Base-by-base conservation (phyloP, 2,888 invertebrate species). In the Physocephala rufipes region DNA sequence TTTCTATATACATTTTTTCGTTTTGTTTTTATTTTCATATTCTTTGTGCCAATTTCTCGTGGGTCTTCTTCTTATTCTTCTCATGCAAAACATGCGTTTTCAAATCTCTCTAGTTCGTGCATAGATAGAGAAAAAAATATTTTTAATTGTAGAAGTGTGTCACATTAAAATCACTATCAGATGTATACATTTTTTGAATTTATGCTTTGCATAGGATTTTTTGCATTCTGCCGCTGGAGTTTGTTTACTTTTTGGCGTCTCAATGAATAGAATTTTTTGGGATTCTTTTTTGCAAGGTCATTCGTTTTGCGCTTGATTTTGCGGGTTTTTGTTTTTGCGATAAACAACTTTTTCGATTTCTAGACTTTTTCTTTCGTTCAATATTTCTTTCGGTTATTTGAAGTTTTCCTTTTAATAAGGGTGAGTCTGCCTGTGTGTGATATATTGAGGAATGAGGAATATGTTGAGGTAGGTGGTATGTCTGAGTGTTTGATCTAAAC, bases 271-370 rank as follows among this genome's bases (percentile, higher is more conserved):
- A 68, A 47, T 74, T 78, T n/a, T 70, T 72, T 75, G 74, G 75
- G 74, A 76, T 81, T 77, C 77, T 79, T 78, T n/a, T 77, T 81
- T 79, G 78, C 83, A 83, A 83, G 83, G 82, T 82, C 82, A 79
- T 81, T 82, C 81, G 81, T 81, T 80, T 82, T 82, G 78, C 71
- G 79, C 81, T 82, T 79, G 78, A 82, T 82, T 67, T 24, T 9
- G 43, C 45, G 36, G 36, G 4, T 36, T 36, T 36, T 36, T 36
- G 36, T 26, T 49, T 64, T 64, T 63, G 28, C 49, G 26, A 64
- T 64, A 45, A 45, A 49, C 15, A 47, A 26, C 49, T 63, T 45
- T 63, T 64, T 49, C 9, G 9, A n/a, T n/a, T n/a, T n/a, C n/a
- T n/a, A n/a, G n/a, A n/a, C n/a, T n/a, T 36, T 36, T 63, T 58